Conservation (phyloP, 2,888 invertebrate genomes). For the Eristalis intricaria region DNA sequence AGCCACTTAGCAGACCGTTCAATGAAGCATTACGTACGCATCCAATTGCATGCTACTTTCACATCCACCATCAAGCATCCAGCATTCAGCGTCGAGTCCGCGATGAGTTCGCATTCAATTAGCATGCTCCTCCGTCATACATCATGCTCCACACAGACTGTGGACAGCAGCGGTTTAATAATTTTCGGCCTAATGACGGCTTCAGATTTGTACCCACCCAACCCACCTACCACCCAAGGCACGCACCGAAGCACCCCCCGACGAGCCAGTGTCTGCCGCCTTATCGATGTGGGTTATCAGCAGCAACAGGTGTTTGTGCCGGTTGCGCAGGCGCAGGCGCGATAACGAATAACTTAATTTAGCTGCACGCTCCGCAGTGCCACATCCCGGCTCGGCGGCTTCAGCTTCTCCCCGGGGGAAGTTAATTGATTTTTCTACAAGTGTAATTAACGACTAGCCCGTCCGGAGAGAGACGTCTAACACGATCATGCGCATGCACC, state of each 20-base stretch:
- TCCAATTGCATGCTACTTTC: background rate
- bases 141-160: background rate
- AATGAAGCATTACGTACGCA: too few relatives aligned
- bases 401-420: background rate
- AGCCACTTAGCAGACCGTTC: background rate
- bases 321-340: background rate
- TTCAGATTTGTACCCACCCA: background rate
- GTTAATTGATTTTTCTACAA: background rate
- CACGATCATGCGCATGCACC: background rate
- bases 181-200: background rate
- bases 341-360: background rate
- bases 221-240: background rate
- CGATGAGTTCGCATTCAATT: background rate
- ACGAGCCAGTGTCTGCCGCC: background rate
- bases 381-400: background rate
- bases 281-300: background rate
- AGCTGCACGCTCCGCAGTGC: background rate
- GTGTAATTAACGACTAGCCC: background rate
- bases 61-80: background rate
- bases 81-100: background rate
- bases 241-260: background rate
- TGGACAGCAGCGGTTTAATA: background rate
- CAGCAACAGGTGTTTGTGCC: background rate
- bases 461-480: background rate
- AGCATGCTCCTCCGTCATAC: background rate